A percentile compares a stretch with the other conserved stretches of the same genome.
phyloP scores from a whole-genome alignment of 2,797 vertebrate species.

The Hylomyscus alleni region DNA sequence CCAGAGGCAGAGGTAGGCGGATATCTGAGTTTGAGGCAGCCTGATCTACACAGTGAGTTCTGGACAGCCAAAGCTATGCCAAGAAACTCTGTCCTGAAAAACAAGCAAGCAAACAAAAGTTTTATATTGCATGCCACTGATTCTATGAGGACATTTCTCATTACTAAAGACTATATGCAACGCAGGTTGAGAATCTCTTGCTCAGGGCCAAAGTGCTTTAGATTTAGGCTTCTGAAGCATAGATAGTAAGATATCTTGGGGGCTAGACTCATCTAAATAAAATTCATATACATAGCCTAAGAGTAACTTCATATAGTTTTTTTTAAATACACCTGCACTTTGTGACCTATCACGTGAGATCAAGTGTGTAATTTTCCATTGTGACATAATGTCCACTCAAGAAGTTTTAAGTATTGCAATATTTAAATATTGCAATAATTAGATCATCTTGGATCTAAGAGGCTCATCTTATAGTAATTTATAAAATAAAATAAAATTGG shows the following conservation, averaged over 20 bases:
- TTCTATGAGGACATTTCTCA: slow-evolving; percentile 46
- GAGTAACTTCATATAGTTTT: background rate
- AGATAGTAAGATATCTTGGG: background rate
- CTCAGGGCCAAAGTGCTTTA: background rate
- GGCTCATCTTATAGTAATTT: background rate
- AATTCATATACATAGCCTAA: background rate
- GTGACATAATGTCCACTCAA: background rate
- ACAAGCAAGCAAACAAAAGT: background rate
- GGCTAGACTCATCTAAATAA: background rate
- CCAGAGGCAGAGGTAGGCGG: background rate
- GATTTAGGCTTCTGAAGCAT: background rate
- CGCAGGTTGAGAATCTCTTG: background rate
- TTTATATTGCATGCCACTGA: slow-evolving; percentile 37
- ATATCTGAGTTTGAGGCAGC: background rate
- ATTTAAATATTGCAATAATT: no score
- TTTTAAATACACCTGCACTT: background rate
- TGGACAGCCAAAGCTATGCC: background rate
- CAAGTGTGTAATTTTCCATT: slow-evolving; percentile 3
- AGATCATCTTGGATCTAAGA: slow-evolving; percentile 12
- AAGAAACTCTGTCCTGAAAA: background rate
- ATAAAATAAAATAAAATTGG: slow-evolving; percentile 63
- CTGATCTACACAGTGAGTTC: background rate
- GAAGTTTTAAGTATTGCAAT: background rate
- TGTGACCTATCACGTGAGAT: background rate
- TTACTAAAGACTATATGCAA: slow-evolving; percentile 54